Evolutionary conservation across 2,113 vertebrate genomes (phyloP), one percentile per base, ranked within the genome.

Genomic region (Siniperca knerii): DNA sequence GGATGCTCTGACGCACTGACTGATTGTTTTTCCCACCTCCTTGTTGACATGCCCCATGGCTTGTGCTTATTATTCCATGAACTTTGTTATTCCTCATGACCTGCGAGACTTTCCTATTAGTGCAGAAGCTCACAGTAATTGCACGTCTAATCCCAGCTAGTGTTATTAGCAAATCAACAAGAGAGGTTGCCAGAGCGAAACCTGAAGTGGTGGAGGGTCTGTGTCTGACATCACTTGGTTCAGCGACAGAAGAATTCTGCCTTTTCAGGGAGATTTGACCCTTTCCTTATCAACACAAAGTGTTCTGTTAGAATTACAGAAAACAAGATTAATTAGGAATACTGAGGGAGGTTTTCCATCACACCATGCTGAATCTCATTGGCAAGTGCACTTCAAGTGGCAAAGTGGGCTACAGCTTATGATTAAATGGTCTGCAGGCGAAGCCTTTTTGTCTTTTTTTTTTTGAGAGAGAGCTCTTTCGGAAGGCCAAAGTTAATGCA

Each of bases 401-500:
- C 75, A 82, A 94, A 90, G 91, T 90, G 90, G 90, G 88, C 88
- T 90, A 79, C 80, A 78, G 87, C 84, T 93, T 92, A 90, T 94
- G 90, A 95, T 95, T 93, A 94, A 92, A 93, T 89, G 90, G 83
- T 86, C 87, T 85, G 77, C 87, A 87, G 87, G 88, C 82, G n/a
- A 89, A 93, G 48, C 80, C 88, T 90, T 91, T 90, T 93, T 86
- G 82, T 90, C 74, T 85, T 81, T 90, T 89, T 92, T 85, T 62
- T 50, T 54, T 66, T 80, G 83, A 64, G 82, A 90, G 88, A 82
- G 82, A 79, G 90, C 85, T 92, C 82, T 92, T 92, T 92, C 89
- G 94, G 90, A 93, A 95, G 92, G 91, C 90, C 93, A 92, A 94
- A 93, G 93, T 93, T 93, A 94, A 94, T 93, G 93, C 85, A 92